A percentile compares a stretch with the other conserved stretches of the same genome.
phyloP scores from a whole-genome alignment of 2,888 invertebrate species.

The Melanostoma scalare region DNA sequence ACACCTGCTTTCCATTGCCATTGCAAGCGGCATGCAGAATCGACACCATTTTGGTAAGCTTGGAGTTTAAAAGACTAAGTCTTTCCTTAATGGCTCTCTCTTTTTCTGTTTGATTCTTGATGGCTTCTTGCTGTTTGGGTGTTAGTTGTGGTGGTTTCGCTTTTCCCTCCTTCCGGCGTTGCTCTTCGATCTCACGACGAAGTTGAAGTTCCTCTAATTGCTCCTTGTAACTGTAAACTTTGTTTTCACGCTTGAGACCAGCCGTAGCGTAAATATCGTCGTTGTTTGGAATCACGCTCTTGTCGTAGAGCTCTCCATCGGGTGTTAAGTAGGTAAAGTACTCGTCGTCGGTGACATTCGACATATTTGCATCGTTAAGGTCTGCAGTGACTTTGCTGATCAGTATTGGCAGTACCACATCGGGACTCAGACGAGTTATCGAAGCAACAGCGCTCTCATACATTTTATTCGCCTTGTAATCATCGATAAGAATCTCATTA shows the following conservation, averaged over 20 bases:
- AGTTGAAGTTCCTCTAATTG: slow-evolving; percentile 97
- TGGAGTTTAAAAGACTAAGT: slow-evolving; percentile 84
- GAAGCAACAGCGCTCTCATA: slow-evolving; percentile 89
- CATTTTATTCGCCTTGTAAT: slow-evolving; percentile 83
- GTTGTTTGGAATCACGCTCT: slow-evolving; percentile 86
- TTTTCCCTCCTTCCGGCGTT: slow-evolving; percentile 90
- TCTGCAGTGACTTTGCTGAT: slow-evolving; percentile 84
- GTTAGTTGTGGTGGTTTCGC: slow-evolving; percentile 88
- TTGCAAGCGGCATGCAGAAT: slow-evolving; percentile 79
- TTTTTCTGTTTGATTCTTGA: slow-evolving; percentile 92
- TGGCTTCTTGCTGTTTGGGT: slow-evolving; percentile 95
- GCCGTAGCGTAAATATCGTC: slow-evolving; percentile 79
- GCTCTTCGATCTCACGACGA: slow-evolving; percentile 95
- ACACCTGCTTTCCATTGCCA: slow-evolving; percentile 79
- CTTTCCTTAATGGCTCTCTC: slow-evolving; percentile 90
- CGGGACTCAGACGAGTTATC: slow-evolving; percentile 86
- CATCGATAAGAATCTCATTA: slow-evolving; percentile 85
- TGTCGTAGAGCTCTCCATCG: slow-evolving; percentile 95
- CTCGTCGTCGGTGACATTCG: slow-evolving; percentile 89
- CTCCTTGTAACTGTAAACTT: slow-evolving; percentile 97
- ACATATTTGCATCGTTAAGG: slow-evolving; percentile 86
- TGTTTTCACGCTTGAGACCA: slow-evolving; percentile 96
- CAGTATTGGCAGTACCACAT: slow-evolving; percentile 86
- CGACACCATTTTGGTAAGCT: slow-evolving; percentile 77
- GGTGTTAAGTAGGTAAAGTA: slow-evolving; percentile 92